Evolutionary conservation across 1,140 invertebrate species (phyloP), one percentile per base, ranked within the genome.

Genomic region (Drosophila insularis): DNA sequence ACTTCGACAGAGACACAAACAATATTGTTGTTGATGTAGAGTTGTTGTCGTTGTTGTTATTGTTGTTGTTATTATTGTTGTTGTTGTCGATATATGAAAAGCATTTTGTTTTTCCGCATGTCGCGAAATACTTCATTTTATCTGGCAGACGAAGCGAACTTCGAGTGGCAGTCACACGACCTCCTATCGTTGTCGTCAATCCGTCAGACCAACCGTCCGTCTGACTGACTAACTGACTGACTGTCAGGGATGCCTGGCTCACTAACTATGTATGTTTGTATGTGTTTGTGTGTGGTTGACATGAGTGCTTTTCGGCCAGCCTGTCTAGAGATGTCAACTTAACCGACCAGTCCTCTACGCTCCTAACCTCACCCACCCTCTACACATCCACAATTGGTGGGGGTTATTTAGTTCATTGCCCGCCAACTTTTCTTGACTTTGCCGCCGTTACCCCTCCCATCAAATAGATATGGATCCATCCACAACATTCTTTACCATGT

Each of bases 371-470:
- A 13, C 23, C n/a, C n/a, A 4, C 27, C 40, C 14, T 4, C 27
- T 8, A 27, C 31, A 37, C 53, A 21, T 61, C 55, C 65, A 50
- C 66, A 62, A 75, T 63, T 85, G 50, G 70, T 71, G 72, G 60
- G 75, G 84, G 82, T 82, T 87, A 89, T 75, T 77, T 77, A 64
- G 74, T 77, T 77, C 74, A 77, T 87, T 86, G 82, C 67, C 82
- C 82, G 82, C 68, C 82, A 74, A 74, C 74, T 74, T 74, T 66
- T 65, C 77, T 67, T 73, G 59, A 40, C 54, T 13, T 37, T 11
- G 32, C 27, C 37, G 40, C 37, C 19, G 61, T 40, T 27, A 27
- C 32, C 11, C 23, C 35, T 4, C 10, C 35, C 10, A 11, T 13
- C 35, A 37, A 37, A 37, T 37, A 37, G 35, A 37, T 37, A 11